Evolutionary conservation across 2,113 vertebrate species (phyloP).

Genomic region (Pluvialis apricaria): DNA sequence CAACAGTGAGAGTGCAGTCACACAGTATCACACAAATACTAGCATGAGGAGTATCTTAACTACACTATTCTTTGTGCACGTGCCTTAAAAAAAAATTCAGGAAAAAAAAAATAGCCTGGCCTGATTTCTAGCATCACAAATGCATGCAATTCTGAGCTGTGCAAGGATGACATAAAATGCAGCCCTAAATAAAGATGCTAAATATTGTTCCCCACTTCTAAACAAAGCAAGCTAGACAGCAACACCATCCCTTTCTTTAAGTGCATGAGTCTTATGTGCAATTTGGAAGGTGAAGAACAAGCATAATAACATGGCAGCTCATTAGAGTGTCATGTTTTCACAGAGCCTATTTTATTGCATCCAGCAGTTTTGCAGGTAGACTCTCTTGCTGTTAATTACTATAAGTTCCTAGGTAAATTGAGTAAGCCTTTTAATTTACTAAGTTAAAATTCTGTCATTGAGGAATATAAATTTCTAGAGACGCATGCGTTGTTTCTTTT

Average conservation of each 20-base stretch:
- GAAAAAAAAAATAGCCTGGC: neutral
- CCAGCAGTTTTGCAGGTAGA: neutral
- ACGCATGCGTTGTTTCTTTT: neutral
- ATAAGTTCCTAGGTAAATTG: constrained; percentile 39
- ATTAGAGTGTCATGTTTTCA: neutral
- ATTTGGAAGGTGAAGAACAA: neutral
- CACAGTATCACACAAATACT: neutral
- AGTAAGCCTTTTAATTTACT: constrained; percentile 59
- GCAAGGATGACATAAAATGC: neutral
- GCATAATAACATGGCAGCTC: neutral
- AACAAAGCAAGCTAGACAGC: neutral
- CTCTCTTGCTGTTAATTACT: constrained; percentile 47
- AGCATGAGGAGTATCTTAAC: neutral
- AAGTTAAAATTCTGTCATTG: constrained; percentile 39
- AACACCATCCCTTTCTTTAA: neutral
- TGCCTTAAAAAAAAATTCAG: neutral
- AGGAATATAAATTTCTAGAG: constrained; percentile 36
- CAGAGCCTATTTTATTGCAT: neutral
- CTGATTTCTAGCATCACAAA: neutral
- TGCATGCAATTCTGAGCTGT: neutral
- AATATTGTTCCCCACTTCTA: neutral
- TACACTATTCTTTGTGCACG: neutral
- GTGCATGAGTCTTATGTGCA: neutral
- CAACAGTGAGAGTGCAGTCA: neutral
- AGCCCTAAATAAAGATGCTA: neutral